Percentiles rank a stretch among this genome's conserved stretches.
These are phyloP conservation scores for Coreoperca whiteheadi DNA, from an alignment of 2,113 vertebrate genomes.

Conservation along the genomic window DNA sequence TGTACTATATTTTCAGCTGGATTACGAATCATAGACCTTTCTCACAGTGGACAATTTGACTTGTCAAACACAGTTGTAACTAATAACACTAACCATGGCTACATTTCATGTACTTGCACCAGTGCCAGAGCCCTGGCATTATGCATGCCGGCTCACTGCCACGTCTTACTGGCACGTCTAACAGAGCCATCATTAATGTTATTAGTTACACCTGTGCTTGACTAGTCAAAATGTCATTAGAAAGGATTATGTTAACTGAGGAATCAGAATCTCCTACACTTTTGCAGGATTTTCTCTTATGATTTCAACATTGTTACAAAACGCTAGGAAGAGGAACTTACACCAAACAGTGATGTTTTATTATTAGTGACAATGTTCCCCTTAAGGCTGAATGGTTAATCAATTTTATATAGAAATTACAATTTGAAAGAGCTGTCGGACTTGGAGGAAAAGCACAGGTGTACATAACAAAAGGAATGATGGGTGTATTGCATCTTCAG, in stretches of 20 bases:
- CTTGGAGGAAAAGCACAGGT: not conserved
- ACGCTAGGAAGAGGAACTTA: not conserved
- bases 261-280: not conserved
- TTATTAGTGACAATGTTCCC: not conserved
- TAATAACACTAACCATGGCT: slow-evolving; percentile 15
- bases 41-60: not conserved
- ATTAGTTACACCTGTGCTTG: slow-evolving; percentile 16
- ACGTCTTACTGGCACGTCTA: not conserved
- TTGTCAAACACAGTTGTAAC: slow-evolving; percentile 38
- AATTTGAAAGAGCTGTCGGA: not conserved
- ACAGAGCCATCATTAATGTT: slow-evolving; percentile 5
- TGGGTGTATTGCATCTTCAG: not conserved
- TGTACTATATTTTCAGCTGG: slow-evolving; percentile 1
- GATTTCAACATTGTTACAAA: not conserved
- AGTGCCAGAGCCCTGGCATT: slow-evolving; percentile 22
- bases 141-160: slow-evolving; percentile 5
- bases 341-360: not conserved
- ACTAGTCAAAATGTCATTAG: slow-evolving; percentile 2
- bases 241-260: not conserved
- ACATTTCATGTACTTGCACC: slow-evolving; percentile 1
- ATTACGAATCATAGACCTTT: not conserved
- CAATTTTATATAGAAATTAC: not conserved
- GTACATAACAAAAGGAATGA: not conserved
- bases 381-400: not conserved
- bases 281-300: not conserved